phyloP scores from a whole-genome alignment of 2,113 vertebrate species.

The Callionymus lyra region DNA sequence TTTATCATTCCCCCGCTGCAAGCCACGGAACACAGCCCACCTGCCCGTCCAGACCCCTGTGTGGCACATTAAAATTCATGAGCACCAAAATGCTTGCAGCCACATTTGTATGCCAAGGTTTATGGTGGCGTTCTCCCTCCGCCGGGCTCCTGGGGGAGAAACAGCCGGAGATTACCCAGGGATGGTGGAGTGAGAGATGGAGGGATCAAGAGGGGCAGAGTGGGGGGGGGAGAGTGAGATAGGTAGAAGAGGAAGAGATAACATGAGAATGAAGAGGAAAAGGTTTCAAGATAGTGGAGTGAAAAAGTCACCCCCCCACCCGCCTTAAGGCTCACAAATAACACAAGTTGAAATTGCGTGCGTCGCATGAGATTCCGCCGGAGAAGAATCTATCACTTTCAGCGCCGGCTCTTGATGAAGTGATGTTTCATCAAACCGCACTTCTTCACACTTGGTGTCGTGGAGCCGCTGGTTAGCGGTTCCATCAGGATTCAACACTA shows the following conservation, averaged over 20 bases:
- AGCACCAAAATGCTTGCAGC: constrained; percentile 13
- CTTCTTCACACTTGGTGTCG: too few species aligned
- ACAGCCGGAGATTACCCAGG: constrained; percentile 41
- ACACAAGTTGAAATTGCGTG: too few species aligned
- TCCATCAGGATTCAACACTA: too few species aligned
- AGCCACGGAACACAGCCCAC: constrained; percentile 13
- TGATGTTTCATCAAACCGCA: too few species aligned
- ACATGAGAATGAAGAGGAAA: constrained; percentile 8
- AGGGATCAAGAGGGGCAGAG: constrained; percentile 31
- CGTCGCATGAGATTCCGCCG: too few species aligned
- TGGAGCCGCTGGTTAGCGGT: too few species aligned
- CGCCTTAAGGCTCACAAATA: too few species aligned
- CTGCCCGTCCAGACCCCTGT: constrained; percentile 20
- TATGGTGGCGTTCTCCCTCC: constrained; percentile 37
- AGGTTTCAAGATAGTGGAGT: constrained; percentile 4
- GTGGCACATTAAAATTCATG: constrained; percentile 60
- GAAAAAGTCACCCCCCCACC: constrained; percentile 3
- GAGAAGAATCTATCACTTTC: too few species aligned
- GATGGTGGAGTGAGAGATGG: constrained; percentile 27
- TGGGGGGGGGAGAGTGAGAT: constrained; percentile 19
- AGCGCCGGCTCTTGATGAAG: too few species aligned
- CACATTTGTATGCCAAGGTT: constrained; percentile 57
- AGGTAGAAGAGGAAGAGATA: constrained; percentile 22
- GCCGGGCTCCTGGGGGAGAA: constrained; percentile 37
- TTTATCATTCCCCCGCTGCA: constrained; percentile 24